Base-by-base conservation (phyloP, 2,888 invertebrate species). In the Aphrophora alni region DNA sequence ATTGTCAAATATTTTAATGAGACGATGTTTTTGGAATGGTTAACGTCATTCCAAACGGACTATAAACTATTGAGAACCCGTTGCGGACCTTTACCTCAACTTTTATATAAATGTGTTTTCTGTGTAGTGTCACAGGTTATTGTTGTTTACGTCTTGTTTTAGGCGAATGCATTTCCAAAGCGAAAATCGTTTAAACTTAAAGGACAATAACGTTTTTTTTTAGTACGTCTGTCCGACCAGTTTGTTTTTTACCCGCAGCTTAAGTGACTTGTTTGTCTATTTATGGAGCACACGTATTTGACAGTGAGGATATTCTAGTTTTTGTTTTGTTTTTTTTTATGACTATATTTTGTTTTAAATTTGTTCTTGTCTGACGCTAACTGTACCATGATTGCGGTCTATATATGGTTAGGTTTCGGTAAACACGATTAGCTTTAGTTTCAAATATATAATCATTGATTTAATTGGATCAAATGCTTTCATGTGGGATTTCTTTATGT, bases 1-100 rank as follows among this genome's bases (percentile, higher is more conserved):
- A 59, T 59, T 59, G 59, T 59, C 59, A 21, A 59, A 59, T 59
- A 59, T 59, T 59, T 59, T 59, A 59, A 59, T 59, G 59, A 59
- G 59, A 21, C 21, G 59, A 59, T 59, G 59, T 59, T 59, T 21
- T 21, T 44, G 17, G 12, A 44, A 44, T 14, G 44, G 8, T 44
- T 2, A 8, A 2, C 17, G n/a, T n/a, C 44, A 14, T 17, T 44
- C 17, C 44, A 8, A 2, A 44, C 10, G 44, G 17, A 2, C 44
- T 4, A 44, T 44, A 44, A 44, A 44, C 12, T 14, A 44, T 17
- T 21, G 21, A 5, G 44, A 2, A 14, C 44, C 12, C 44, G 44
- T n/a, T 14, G 44, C 10, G 33, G 10, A 14, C 17, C n/a, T n/a
- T 33, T 5, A 2, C 59, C 59, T 21, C 59, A 21, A 44, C 44